Evolutionary conservation across 2,888 invertebrate species (phyloP).

Genomic region (Tribolium freemani): DNA sequence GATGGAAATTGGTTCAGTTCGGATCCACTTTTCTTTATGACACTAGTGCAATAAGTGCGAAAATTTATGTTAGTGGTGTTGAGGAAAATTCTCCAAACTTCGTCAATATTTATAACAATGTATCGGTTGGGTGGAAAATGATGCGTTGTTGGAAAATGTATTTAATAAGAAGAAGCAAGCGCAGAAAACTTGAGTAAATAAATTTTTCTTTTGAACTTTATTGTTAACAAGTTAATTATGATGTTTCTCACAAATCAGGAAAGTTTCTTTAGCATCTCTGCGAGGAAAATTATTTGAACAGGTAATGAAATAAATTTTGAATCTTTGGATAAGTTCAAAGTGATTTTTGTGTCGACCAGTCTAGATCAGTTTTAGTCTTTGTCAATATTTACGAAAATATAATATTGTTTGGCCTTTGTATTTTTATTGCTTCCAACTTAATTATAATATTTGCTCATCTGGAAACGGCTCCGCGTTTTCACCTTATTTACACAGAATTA

Average conservation of each 20-base stretch:
- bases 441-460: neutral
- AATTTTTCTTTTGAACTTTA: neutral
- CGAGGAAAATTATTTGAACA: neutral
- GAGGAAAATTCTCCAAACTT: neutral
- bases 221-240: slow-evolving; percentile 4
- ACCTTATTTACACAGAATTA: slow-evolving; percentile 40
- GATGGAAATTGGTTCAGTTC: no score
- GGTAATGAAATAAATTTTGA: neutral
- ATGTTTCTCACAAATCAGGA: neutral
- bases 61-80: neutral
- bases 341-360: neutral
- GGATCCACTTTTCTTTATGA: neutral
- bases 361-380: neutral
- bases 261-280: neutral
- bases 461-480: neutral
- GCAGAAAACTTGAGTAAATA: neutral
- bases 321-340: neutral
- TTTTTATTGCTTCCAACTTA: neutral
- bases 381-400: neutral
- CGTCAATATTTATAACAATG: slow-evolving; percentile 22
- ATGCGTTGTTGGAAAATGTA: neutral
- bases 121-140: neutral
- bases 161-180: neutral
- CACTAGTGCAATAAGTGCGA: neutral
- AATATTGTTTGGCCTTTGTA: no score